Evolutionary conservation across 2,113 vertebrate species (phyloP).

Genomic region (Xyrauchen texanus): DNA sequence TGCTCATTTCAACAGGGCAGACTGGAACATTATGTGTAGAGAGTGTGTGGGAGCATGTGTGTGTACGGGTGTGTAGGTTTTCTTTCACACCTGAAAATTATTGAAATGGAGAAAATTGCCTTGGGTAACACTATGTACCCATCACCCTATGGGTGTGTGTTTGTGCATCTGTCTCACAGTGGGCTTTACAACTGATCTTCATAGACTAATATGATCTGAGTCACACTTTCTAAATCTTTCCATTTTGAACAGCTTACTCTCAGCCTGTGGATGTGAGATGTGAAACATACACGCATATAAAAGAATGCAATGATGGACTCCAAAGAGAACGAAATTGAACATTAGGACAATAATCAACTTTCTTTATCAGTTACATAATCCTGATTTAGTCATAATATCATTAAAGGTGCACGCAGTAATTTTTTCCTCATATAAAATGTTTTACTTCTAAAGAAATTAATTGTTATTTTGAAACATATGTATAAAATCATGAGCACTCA

Average conservation of each 20-base stretch:
- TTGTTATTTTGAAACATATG: too few species aligned
- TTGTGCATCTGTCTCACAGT: slow-evolving; percentile 6
- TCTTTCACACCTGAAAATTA: slow-evolving; percentile 46
- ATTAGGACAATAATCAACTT: neutral
- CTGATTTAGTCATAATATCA: neutral
- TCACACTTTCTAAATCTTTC: slow-evolving; percentile 21
- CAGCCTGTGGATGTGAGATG: neutral
- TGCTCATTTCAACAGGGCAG: neutral
- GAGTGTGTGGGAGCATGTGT: slow-evolving; percentile 23
- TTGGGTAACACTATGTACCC: slow-evolving; percentile 47
- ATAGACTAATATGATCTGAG: slow-evolving; percentile 8
- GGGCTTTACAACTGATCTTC: slow-evolving; percentile 2
- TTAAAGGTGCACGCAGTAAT: neutral
- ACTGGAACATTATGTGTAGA: slow-evolving; percentile 23
- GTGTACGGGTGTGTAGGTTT: slow-evolving; percentile 29
- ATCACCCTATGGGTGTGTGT: slow-evolving; percentile 12
- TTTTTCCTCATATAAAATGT: too few species aligned
- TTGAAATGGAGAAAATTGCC: slow-evolving; percentile 57
- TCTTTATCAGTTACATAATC: neutral
- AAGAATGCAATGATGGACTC: too few species aligned
- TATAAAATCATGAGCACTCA: too few species aligned
- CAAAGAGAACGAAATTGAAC: slow-evolving; percentile 4
- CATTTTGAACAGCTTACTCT: neutral
- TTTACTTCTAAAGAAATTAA: too few species aligned
- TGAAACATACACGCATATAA: neutral